A percentile compares a stretch with the other conserved stretches of the same genome.
Evolutionary conservation across 2,113 vertebrate species (phyloP).

Genomic region (Formicarius rufipectus): DNA sequence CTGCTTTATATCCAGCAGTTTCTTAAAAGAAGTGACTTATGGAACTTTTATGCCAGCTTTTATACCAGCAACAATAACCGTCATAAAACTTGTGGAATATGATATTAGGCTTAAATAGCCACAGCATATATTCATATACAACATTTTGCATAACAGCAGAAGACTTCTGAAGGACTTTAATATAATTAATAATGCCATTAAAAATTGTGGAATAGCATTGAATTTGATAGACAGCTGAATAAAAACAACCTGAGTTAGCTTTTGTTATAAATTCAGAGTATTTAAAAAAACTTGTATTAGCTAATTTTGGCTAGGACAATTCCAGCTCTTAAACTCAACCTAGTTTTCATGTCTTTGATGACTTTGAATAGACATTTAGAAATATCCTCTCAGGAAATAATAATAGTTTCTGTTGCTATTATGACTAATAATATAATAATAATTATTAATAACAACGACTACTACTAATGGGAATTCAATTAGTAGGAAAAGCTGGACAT

Average conservation of each 20-base stretch:
- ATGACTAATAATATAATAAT: neutral
- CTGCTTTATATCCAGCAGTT: slow-evolving; percentile 8
- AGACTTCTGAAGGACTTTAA: neutral
- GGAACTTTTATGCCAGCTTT: slow-evolving; percentile 24
- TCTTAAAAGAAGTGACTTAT: slow-evolving; percentile 31
- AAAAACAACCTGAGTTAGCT: neutral
- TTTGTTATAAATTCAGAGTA: neutral
- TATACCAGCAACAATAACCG: slow-evolving; percentile 9
- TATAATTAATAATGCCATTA: neutral
- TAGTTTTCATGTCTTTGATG: neutral
- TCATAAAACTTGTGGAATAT: neutral
- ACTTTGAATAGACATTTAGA: neutral
- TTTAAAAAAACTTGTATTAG: neutral
- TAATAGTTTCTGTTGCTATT: too few relatives aligned
- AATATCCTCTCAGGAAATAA: neutral
- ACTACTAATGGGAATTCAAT: neutral
- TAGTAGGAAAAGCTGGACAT: neutral
- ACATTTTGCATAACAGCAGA: neutral
- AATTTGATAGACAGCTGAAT: neutral
- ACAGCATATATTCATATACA: neutral
- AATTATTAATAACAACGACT: neutral
- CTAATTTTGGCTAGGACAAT: neutral
- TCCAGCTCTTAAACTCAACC: neutral
- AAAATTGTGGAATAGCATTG: neutral
- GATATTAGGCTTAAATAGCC: neutral